These are phyloP conservation scores for Felis chaus DNA, from an alignment of 2,113 vertebrate species.

Conservation along the genomic window DNA sequence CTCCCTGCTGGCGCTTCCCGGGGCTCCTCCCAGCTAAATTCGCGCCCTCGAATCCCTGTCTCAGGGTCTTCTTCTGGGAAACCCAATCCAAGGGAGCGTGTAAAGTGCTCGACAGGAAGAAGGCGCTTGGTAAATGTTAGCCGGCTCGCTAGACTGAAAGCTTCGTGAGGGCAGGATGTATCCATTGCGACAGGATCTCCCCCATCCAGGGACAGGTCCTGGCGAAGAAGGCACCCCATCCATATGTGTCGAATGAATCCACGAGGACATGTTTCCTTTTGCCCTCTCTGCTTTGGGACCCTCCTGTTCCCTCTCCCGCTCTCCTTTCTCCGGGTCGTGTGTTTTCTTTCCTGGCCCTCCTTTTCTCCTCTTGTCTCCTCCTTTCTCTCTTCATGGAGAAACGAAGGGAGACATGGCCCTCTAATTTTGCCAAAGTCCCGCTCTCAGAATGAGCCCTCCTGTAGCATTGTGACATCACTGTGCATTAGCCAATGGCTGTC, in stretches of 20 bases:
- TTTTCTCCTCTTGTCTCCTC: not conserved
- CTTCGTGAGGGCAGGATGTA: not conserved
- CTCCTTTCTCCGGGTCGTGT: not conserved
- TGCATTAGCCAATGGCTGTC: conserved; percentile 13
- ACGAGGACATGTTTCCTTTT: not conserved
- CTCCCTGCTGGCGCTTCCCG: not conserved
- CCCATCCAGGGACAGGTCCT: not conserved
- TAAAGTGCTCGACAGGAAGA: not conserved
- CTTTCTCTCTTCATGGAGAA: not conserved
- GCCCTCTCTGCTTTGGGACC: not conserved
- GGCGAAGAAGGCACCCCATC: not conserved
- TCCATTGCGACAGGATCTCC: fast-evolving
- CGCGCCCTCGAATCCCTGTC: not conserved
- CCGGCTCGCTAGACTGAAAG: not conserved
- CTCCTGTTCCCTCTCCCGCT: not conserved
- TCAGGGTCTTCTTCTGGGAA: not conserved
- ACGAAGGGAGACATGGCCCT: not conserved
- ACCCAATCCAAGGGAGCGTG: not conserved
- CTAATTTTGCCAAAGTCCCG: not conserved
- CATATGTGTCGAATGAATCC: not conserved
- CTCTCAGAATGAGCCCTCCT: not conserved
- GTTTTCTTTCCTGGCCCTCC: not conserved
- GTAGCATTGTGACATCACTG: conserved; percentile 62
- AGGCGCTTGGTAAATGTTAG: not conserved
- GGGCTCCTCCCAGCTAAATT: not conserved